These are phyloP conservation scores for Hemicordylus capensis DNA, from an alignment of 2,113 vertebrate species.

Conservation along the genomic window DNA sequence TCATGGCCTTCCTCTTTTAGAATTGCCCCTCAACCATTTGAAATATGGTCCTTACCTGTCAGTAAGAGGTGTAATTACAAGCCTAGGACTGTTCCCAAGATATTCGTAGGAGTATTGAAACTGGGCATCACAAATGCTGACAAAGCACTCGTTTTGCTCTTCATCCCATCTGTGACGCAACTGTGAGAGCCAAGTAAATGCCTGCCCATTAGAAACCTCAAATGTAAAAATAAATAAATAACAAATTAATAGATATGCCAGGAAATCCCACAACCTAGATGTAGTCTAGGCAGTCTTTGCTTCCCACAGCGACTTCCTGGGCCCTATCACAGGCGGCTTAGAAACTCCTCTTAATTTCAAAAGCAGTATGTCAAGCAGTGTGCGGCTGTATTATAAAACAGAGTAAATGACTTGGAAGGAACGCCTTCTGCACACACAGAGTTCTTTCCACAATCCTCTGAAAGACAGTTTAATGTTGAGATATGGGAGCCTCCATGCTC, in stretches of 20 bases:
- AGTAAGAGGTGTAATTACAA: constrained; percentile 85
- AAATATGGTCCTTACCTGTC: constrained; percentile 72
- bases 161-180: constrained; percentile 83
- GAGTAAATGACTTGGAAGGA: background rate
- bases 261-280: background rate
- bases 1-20: background rate
- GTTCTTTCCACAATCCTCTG: no score
- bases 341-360: background rate
- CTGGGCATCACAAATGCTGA: constrained; percentile 85
- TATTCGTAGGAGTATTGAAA: constrained; percentile 87
- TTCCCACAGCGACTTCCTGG: background rate
- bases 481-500: background rate
- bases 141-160: constrained; percentile 75
- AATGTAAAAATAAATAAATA: background rate
- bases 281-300: background rate
- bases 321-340: background rate
- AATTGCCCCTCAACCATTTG: background rate
- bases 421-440: background rate
- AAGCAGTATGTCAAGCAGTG: background rate
- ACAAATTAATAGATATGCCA: background rate
- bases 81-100: constrained; percentile 81
- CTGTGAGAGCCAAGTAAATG: constrained; percentile 84
- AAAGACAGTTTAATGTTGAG: background rate
- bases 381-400: background rate
- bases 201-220: constrained; percentile 80